phyloP scores from a whole-genome alignment of 2,113 vertebrate genomes.

The Trichomycterus rosablanca region DNA sequence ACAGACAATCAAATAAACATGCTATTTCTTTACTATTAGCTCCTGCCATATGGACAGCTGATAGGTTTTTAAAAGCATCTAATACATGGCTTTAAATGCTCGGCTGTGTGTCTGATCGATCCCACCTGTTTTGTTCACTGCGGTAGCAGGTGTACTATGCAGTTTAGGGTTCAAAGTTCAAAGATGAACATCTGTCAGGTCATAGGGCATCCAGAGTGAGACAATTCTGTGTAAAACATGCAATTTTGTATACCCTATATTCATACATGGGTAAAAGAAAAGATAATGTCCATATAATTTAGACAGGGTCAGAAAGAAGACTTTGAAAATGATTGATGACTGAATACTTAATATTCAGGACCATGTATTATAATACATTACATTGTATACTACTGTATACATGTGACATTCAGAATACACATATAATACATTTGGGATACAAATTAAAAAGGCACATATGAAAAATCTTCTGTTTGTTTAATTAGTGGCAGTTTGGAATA shows the following conservation, averaged over 20 bases:
- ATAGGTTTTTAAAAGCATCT: slow-evolving; percentile 14
- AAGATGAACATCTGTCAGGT: slow-evolving; percentile 28
- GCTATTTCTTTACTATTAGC: slow-evolving; percentile 24
- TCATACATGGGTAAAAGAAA: too few relatives aligned
- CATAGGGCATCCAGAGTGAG: neutral
- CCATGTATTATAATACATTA: too few relatives aligned
- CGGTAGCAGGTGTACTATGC: slow-evolving; percentile 56
- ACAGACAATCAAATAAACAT: slow-evolving; percentile 30
- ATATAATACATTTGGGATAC: too few relatives aligned
- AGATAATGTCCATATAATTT: too few relatives aligned
- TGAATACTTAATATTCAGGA: too few relatives aligned
- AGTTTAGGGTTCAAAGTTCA: slow-evolving; percentile 49
- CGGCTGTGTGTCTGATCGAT: slow-evolving; percentile 9
- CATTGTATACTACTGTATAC: neutral
- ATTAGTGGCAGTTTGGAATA: too few relatives aligned
- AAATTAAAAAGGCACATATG: too few relatives aligned
- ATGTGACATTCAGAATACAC: too few relatives aligned
- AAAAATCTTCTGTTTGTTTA: too few relatives aligned
- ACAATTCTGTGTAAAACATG: neutral
- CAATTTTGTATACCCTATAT: neutral
- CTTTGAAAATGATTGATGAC: too few relatives aligned
- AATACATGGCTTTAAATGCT: slow-evolving; percentile 18
- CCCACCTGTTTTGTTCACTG: slow-evolving; percentile 58
- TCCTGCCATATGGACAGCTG: slow-evolving; percentile 18
- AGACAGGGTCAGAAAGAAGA: too few relatives aligned